Evolutionary conservation across 1,140 invertebrate genomes (phyloP), one percentile per base, ranked within the genome.

Genomic region (Belonocnema kinseyi): DNA sequence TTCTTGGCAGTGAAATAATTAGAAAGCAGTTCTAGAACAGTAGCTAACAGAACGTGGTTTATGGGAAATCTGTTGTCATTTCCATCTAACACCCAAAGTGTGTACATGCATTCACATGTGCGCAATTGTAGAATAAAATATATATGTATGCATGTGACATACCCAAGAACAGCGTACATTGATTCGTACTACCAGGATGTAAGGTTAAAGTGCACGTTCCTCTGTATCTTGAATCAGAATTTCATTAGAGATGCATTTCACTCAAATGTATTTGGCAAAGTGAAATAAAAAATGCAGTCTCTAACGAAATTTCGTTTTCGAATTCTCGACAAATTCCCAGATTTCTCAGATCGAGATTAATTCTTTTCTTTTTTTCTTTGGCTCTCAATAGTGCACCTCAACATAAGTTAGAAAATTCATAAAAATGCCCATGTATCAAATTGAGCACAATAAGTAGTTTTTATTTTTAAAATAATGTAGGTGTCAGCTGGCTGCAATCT

Each of bases 241-340:
- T 66, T 66, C 26, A 66, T 66, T 46, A 40, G 0, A 8, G 26
- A n/a, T n/a, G 61, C 33, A n/a, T 66, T 33, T 46, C 7, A 2
- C 40, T 7, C 16, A n/a, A 66, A 66, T 6, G 58, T 16, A 14
- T 1, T 33, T 66, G 40, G 33, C 13, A 8, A 40, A 66, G 33
- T 66, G 2, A 40, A 4, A n/a, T 40, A 72, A 78, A 77, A 75
- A 50, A 21, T 5, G 5, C 2, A 5, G 26, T 33, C 2, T 33
- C 3, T 33, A 33, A 33, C 4, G 26, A 33, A 33, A 33, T 2
- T 33, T 33, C 5, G 4, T 33, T 33, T 16, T 40, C 2, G 46
- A 56, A 50, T 52, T 3, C 12, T 66, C n/a, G 71, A 54, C 76
- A 76, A 74, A 78, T 73, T 76, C 56, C 72, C 12, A 71, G 61